Evolutionary conservation across 64 coral and sea anemone species (phyloP).

Genomic region (Pocillopora damicornis): DNA sequence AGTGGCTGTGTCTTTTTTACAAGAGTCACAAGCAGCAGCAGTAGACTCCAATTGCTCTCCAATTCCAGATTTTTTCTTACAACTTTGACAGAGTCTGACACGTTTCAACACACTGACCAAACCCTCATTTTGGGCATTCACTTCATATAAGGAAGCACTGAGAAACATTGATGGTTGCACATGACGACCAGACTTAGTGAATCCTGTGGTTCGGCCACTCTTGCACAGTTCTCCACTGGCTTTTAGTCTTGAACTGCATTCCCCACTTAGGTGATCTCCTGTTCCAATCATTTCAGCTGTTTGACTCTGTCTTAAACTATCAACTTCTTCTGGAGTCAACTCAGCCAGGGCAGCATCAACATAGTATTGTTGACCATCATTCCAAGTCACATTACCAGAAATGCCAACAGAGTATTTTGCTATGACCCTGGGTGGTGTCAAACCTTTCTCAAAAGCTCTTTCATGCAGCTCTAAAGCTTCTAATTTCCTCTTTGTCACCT

Average conservation of each 20-base stretch:
- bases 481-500: too few species aligned
- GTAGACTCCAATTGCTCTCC: too few species aligned
- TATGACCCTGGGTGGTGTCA: too few species aligned
- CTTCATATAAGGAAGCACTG: too few species aligned
- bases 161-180: background rate
- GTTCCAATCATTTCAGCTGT: background rate
- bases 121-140: background rate
- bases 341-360: background rate
- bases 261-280: background rate
- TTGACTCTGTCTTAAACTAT: background rate
- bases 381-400: background rate
- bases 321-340: background rate
- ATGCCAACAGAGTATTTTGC: too few species aligned
- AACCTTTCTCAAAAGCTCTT: too few species aligned
- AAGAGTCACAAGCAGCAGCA: too few species aligned
- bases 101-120: background rate
- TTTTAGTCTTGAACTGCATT: background rate
- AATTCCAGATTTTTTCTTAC: too few species aligned
- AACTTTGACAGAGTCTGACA: too few species aligned
- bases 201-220: constrained; percentile 2
- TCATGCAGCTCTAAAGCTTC: too few species aligned
- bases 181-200: background rate
- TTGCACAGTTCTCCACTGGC: background rate
- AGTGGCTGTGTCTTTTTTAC: too few species aligned
- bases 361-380: background rate